Conservation (phyloP, 2,113 vertebrate species). For the Cavia aperea region DNA sequence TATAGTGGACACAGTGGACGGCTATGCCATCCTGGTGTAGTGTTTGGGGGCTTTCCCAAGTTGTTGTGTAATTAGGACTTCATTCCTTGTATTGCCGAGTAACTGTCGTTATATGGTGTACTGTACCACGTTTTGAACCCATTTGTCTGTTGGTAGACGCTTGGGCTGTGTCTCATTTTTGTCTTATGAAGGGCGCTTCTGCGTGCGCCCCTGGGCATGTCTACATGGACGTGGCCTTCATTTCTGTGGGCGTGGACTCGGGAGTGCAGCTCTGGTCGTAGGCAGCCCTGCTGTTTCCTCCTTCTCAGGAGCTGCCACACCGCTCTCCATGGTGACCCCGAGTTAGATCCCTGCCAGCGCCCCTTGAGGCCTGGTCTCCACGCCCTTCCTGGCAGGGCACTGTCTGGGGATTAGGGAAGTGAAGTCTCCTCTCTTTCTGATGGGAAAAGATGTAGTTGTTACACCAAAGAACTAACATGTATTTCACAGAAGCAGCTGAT, state of each 20-base stretch:
- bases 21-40: neutral
- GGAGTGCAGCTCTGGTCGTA: neutral
- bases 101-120: neutral
- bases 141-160: neutral
- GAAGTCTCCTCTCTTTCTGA: neutral
- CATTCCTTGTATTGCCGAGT: neutral
- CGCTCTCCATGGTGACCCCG: neutral
- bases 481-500: neutral
- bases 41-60: neutral
- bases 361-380: neutral
- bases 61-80: neutral
- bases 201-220: neutral
- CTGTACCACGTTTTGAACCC: neutral
- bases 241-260: neutral
- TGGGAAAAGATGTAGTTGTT: neutral
- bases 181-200: neutral
- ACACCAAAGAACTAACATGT: neutral
- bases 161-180: neutral
- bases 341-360: fast-evolving
- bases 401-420: neutral
- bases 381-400: neutral
- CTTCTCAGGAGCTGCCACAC: neutral
- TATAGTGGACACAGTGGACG: neutral
- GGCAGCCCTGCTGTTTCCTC: neutral
- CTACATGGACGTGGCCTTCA: neutral